Evolutionary conservation across 2,797 vertebrate genomes (phyloP), one percentile per base, ranked within the genome.

Genomic region (Danio jaintianensis): DNA sequence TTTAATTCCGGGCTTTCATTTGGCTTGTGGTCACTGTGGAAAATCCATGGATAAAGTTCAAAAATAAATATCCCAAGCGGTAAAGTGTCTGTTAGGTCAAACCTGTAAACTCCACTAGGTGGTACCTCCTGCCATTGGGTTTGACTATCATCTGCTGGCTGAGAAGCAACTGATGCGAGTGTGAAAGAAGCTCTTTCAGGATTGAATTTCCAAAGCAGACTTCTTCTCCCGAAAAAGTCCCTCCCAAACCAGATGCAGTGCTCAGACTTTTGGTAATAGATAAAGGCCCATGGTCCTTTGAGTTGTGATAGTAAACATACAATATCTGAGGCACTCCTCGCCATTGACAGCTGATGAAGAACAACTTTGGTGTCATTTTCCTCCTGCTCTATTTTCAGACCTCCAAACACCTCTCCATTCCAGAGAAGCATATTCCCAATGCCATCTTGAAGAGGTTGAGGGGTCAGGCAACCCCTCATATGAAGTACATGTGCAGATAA

Each of bases 331-430:
- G 96, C 88, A 20, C 58, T 85, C n/a, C 22, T 75, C 86, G 94
- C 95, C 12, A 80, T 86, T 0, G 90, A 92, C n/a, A 99, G 91
- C 18, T 56, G 86, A 78, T 12, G 83, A 56, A 95, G 94, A 71
- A 99, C 11, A 48, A 96, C 85, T 18, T 90, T 63, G 0, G 97
- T 95, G 86, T 99, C 98, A 16, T 97, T 99, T 56, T 96, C 94
- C 50, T 87, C 78, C 0, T 85, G 72, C 50, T 15, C 90, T 52
- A 99, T 85, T 0, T 81, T 76, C 22, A 98, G 75, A n/a, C 97
- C 98, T 63, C 62, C 85, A 20, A 99, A 98, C 52, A 99, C 73
- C 90, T 99, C 97, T 40, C 98, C 98, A n/a, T 99, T 99, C 97
- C 97, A 99, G 61, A 97, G 84, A 36, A 99, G 91, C 40, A 97